Conservation (phyloP, 1,140 invertebrate species). For the Zaprionus nigranus region DNA sequence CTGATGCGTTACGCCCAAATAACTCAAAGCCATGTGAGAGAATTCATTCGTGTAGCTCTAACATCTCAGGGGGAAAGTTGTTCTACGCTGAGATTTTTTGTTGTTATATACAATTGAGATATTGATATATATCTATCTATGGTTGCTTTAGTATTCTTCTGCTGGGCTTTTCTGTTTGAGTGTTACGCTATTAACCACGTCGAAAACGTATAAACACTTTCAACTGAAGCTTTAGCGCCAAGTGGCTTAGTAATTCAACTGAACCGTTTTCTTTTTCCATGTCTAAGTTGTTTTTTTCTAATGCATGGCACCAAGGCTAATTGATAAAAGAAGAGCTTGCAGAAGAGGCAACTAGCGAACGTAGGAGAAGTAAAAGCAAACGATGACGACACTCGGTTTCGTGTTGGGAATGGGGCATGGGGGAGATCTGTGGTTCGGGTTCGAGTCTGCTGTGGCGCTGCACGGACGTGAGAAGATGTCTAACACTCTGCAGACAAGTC, state of each 20-base stretch:
- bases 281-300: conserved; percentile 41
- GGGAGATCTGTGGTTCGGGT: conserved; percentile 23
- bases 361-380: conserved; percentile 34
- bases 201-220: conserved; percentile 52
- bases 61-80: background rate
- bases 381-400: conserved; percentile 59
- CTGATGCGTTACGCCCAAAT: conserved; percentile 44
- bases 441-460: conserved; percentile 33
- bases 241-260: conserved; percentile 58
- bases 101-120: background rate
- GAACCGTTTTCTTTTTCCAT: conserved; percentile 47
- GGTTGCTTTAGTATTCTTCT: background rate
- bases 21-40: conserved; percentile 18
- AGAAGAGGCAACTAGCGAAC: conserved; percentile 6
- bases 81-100: background rate
- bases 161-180: background rate
- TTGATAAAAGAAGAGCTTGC: conserved; percentile 58
- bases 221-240: conserved; percentile 46
- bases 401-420: conserved; percentile 9
- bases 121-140: background rate
- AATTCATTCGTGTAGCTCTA: background rate
- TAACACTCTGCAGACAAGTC: conserved; percentile 78
- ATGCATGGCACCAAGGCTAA: conserved; percentile 70
- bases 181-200: background rate
- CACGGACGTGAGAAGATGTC: conserved; percentile 77